Base-by-base conservation (phyloP, 2,113 vertebrate species). In the Lampris megalopsis region DNA sequence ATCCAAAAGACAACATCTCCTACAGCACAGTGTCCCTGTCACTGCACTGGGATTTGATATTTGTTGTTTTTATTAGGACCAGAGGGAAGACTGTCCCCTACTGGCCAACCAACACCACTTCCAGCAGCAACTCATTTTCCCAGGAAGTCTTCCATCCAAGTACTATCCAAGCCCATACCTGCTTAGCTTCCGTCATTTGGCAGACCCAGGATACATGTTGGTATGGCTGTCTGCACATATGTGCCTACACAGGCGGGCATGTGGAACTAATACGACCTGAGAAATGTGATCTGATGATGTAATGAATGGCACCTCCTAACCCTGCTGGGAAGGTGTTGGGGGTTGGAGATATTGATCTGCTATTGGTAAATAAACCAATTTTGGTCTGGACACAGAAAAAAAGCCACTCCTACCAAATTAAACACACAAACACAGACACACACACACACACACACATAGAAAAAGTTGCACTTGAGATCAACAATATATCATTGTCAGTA, bases 321-420 rank as follows among this genome's bases (percentile, higher is more conserved):
- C 56, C 35, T 48, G 50, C 11, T 10, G 10, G 10, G 3, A 13
- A 11, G 50, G 10, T 10, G 4, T 13, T 36, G 5, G 47, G 70
- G 67, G 71, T 37, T 38, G 57, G 49, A 73, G 41, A 11, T 24
- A 79, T 76, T 57, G 69, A 77, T 81, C 77, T 38, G 11, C 45
- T 63, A 37, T 37, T 63, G 54, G 59, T 62, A 10, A 79, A 81
- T 53, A 7, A 67, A 52, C 1, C 13, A 4, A 9, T 57, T 48
- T 42, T 48, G 62, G 49, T 11, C 73, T 59, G 35, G 60, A 57
- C 54, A 38, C 65, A 66, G 10, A 38, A 47, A 10, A 1, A n/a
- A 24, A 38, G 2, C n/a, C 42, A 50, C 38, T 43, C 45, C 36
- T 64, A 57, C 10, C 4, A 13, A 42, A 35, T 63, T 65, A 61